Evolutionary conservation across 2,888 invertebrate species (phyloP), one percentile per base, ranked within the genome.

Genomic region (Patella caerulea): DNA sequence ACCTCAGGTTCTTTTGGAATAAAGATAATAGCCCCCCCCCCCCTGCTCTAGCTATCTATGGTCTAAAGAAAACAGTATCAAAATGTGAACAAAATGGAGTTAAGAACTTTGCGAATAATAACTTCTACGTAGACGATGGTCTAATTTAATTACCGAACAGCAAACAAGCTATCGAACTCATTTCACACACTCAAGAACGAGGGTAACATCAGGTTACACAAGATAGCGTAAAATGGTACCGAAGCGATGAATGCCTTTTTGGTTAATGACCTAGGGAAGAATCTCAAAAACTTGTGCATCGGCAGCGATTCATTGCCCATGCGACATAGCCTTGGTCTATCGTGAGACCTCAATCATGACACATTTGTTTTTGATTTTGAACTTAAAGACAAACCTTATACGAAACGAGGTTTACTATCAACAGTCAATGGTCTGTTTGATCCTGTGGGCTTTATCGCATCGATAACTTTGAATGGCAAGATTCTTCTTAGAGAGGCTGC

Each of bases 21-120:
- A n/a, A 59, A 19, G 69, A 79, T 53, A 75, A 73, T 52, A 34
- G 71, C 73, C 56, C 53, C 9, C 76, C 81, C 2, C 78, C 79
- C 12, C 81, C 82, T 24, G 79, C 81, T 52, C 45, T 79, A 17
- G 79, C 79, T 9, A 76, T 73, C 14, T 81, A 77, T 73, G 82
- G 79, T 15, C 73, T 82, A n/a, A 69, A 69, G 19, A 75, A 76
- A 72, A 59, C 78, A n/a, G 81, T 71, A n/a, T 73, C 14, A 34
- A 34, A 34, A 17, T 19, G n/a, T 19, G 17, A 19, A 59, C n/a
- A 9, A 59, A 59, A 14, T 9, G 59, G 4, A 34, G 34, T 59
- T 15, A 59, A 17, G 11, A 19, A 59, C 17, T 59, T 59, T 59
- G 59, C n/a, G 7, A 1, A 7, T 12, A 59, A 19, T 19, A 19